Percentiles rank a stretch among this genome's conserved stretches.
These are phyloP conservation scores for Dynastes maya DNA, from an alignment of 2,888 invertebrate species.

Conservation along the genomic window DNA sequence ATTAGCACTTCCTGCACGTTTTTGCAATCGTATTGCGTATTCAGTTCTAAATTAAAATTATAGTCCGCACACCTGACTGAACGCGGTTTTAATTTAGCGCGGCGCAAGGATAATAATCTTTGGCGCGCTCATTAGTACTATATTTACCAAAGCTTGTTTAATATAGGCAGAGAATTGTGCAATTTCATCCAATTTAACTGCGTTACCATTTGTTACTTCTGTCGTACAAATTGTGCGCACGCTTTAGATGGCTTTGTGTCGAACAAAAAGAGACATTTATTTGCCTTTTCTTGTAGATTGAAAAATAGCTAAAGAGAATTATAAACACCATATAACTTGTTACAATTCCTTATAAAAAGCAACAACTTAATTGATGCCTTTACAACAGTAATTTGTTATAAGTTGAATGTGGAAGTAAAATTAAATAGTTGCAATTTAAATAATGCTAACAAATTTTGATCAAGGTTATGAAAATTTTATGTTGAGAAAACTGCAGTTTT, in stretches of 20 bases:
- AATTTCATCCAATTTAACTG: constrained; percentile 19
- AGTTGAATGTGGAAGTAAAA: too few species aligned
- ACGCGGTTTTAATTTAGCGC: constrained; percentile 15
- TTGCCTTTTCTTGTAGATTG: too few species aligned
- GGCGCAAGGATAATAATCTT: constrained; percentile 5
- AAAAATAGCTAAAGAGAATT: too few species aligned
- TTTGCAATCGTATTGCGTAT: background rate
- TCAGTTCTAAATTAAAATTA: constrained; percentile 19
- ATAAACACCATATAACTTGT: too few species aligned
- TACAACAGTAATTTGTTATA: too few species aligned
- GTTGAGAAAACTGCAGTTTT: too few species aligned
- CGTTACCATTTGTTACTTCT: background rate
- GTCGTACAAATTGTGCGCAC: background rate
- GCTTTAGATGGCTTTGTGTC: background rate
- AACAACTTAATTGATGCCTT: too few species aligned
- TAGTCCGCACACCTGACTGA: constrained; percentile 9
- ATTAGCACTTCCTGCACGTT: constrained; percentile 1
- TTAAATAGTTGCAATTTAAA: too few species aligned
- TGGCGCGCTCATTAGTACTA: background rate
- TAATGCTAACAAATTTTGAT: too few species aligned
- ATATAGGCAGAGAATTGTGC: constrained; percentile 12
- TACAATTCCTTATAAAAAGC: too few species aligned
- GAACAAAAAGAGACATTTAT: too few species aligned
- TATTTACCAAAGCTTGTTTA: background rate
- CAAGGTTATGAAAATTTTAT: too few species aligned